phyloP scores from a whole-genome alignment of 2,113 vertebrate genomes.

The Delphinapterus leucas region DNA sequence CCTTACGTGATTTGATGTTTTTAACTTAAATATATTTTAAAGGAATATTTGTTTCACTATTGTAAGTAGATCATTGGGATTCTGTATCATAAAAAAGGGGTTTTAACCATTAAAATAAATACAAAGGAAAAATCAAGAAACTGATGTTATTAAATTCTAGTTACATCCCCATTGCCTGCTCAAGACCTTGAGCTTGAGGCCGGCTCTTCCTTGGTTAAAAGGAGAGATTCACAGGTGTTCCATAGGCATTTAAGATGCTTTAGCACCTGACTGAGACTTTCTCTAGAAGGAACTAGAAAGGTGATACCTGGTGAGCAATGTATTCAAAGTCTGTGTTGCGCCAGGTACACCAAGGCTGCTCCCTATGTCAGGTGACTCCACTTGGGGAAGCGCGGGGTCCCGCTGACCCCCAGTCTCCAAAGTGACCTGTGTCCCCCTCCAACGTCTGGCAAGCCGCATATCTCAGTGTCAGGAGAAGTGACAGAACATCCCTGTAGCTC shows the following conservation, averaged over 20 bases:
- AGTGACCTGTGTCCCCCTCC: neutral
- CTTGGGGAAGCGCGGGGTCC: neutral
- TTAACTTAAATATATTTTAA: neutral
- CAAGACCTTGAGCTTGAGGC: neutral
- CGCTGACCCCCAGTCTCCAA: rapidly evolving
- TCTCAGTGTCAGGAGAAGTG: neutral
- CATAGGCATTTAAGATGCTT: neutral
- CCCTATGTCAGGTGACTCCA: rapidly evolving
- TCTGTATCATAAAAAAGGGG: neutral
- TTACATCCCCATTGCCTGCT: neutral
- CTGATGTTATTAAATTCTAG: neutral
- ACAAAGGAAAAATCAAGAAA: neutral
- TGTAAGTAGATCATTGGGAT: neutral
- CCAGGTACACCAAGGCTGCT: neutral
- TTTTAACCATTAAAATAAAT: neutral
- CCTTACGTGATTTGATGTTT: neutral
- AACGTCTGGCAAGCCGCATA: neutral
- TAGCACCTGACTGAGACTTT: neutral
- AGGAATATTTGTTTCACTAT: neutral
- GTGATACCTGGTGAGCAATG: rapidly evolving
- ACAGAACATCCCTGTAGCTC: neutral
- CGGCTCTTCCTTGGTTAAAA: neutral
- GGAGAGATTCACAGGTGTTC: neutral
- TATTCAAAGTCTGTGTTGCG: neutral
- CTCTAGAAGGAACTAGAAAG: neutral